Evolutionary conservation across 2,113 vertebrate genomes (phyloP).

Genomic region (Noturus placidus): DNA sequence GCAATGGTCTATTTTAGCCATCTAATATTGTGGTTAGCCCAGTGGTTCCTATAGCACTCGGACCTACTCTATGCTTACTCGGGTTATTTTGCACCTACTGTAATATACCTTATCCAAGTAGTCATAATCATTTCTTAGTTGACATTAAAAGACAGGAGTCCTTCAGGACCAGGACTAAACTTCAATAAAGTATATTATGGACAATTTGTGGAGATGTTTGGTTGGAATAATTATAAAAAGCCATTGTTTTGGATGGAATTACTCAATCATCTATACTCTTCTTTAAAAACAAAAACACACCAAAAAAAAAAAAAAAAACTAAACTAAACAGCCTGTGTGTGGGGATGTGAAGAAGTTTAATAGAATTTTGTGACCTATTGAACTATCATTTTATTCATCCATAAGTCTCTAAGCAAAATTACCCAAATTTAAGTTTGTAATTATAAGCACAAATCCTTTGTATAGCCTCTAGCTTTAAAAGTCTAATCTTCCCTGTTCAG

Average conservation of each 20-base stretch:
- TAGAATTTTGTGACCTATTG: neutral
- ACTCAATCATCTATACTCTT: neutral
- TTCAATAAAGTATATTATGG: constrained; percentile 13
- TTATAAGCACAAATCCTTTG: constrained; percentile 47
- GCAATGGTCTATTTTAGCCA: constrained; percentile 21
- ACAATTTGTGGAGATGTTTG: neutral
- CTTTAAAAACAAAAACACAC: neutral
- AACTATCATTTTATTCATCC: constrained; percentile 17
- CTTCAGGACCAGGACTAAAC: neutral
- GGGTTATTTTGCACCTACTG: neutral
- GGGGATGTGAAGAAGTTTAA: neutral
- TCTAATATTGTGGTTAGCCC: neutral
- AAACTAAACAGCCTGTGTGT: too few relatives aligned
- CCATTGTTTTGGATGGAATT: neutral
- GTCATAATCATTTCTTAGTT: neutral
- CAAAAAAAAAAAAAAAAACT: neutral
- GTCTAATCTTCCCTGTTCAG: constrained; percentile 41
- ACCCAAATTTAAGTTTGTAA: constrained; percentile 37
- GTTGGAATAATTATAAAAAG: neutral
- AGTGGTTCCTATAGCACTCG: neutral
- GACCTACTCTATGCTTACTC: neutral
- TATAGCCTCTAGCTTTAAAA: constrained; percentile 35
- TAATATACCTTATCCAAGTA: neutral
- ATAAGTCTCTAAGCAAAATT: constrained; percentile 24
- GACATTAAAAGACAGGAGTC: neutral